phyloP scores from a whole-genome alignment of 2,888 invertebrate genomes.

The Oscheius sp. region DNA sequence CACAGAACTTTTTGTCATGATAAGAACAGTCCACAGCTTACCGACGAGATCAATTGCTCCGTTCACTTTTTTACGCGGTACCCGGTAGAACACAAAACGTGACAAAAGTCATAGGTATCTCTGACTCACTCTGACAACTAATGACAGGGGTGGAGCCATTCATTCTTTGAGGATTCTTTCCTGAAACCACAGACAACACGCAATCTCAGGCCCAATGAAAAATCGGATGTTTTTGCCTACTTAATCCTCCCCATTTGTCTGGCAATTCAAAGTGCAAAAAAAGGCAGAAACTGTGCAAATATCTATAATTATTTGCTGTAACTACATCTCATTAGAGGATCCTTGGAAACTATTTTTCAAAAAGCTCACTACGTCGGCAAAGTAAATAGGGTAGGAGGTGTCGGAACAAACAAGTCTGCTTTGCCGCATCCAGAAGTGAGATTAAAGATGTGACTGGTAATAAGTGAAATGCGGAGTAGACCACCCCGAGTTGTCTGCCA shows the following conservation, averaged over 20 bases:
- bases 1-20: no score
- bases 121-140: no score
- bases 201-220: no score
- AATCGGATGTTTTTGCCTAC: no score
- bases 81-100: no score
- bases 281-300: background rate
- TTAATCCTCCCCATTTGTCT: background rate
- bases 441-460: constrained; percentile 4
- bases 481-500: constrained; percentile 8
- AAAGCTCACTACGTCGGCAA: background rate
- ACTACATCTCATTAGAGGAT: background rate
- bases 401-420: background rate
- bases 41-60: no score
- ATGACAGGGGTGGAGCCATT: no score
- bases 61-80: no score
- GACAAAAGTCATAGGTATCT: no score
- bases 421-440: background rate
- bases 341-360: background rate
- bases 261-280: background rate
- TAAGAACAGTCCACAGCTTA: no score
- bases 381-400: constrained; percentile 7
- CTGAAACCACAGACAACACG: no score
- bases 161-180: no score
- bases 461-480: background rate
- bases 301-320: background rate